Conservation (phyloP, 1,140 invertebrate species). For the Oryzaephilus surinamensis region DNA sequence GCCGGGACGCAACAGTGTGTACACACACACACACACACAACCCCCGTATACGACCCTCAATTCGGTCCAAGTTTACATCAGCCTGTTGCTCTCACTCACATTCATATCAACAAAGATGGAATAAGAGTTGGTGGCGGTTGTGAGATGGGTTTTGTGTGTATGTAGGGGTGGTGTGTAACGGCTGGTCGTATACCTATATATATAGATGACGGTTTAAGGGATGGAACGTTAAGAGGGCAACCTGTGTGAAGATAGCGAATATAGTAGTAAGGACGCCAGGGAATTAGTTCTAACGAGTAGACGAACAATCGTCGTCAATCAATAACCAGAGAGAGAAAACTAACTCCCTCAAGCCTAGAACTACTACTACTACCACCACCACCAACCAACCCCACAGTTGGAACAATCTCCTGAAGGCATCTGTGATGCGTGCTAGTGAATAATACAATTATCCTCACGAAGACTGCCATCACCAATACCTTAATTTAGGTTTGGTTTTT, state of each 20-base stretch:
- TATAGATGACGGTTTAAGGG: neutral
- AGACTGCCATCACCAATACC: conserved; percentile 7
- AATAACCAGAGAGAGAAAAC: too few relatives aligned
- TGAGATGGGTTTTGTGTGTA: neutral
- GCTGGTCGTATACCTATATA: neutral
- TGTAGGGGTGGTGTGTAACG: neutral
- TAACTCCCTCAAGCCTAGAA: too few relatives aligned
- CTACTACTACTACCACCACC: conserved; percentile 2
- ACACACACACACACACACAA: neutral
- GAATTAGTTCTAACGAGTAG: conserved; percentile 22
- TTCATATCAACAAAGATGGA: neutral
- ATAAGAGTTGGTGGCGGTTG: neutral
- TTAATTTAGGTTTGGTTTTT: too few relatives aligned
- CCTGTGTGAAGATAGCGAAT: conserved; percentile 13
- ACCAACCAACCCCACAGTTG: conserved; percentile 4
- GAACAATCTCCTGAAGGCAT: too few relatives aligned
- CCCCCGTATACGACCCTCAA: neutral
- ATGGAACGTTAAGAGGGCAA: conserved; percentile 14
- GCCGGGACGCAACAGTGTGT: conserved; percentile 14
- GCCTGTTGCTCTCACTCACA: neutral
- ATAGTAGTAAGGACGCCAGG: conserved; percentile 12
- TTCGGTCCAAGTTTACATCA: neutral
- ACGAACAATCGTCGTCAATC: conserved; percentile 25
- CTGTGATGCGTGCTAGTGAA: conserved; percentile 21
- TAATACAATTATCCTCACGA: conserved; percentile 21